A percentile compares a stretch with the other conserved stretches of the same genome.
phyloP scores from a whole-genome alignment of 1,140 invertebrate species.

The Calosoma granatense region DNA sequence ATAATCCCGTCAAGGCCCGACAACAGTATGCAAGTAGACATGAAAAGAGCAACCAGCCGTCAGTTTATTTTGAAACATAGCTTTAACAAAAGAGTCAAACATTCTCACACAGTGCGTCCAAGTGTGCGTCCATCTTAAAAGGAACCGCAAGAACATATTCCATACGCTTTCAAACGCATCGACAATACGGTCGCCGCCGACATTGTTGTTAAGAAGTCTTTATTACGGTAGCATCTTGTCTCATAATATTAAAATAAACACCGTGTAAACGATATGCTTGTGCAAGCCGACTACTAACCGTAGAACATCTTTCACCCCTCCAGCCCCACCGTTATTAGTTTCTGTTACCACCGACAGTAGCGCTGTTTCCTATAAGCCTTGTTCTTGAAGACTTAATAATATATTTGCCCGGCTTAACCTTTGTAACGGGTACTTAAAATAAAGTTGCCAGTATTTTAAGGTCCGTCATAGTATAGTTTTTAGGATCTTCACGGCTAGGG shows the following conservation, averaged over 20 bases:
- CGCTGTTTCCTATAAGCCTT: background rate
- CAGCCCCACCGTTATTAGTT: background rate
- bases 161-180: background rate
- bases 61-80: background rate
- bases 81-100: conserved; percentile 2
- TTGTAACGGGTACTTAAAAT: conserved; percentile 17
- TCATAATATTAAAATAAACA: conserved; percentile 6
- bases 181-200: background rate
- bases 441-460: background rate
- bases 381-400: conserved; percentile 13
- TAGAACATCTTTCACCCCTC: background rate
- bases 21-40: background rate
- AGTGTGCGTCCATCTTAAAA: conserved; percentile 7
- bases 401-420: conserved; percentile 11
- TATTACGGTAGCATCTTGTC: conserved; percentile 4
- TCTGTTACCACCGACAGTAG: background rate
- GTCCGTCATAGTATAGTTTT: no score
- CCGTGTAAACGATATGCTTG: background rate
- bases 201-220: conserved; percentile 5
- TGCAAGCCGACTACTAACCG: background rate
- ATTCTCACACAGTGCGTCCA: background rate
- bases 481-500: no score
- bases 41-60: background rate
- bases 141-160: conserved; percentile 2
- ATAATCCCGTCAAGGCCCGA: background rate